Conservation (phyloP, 2,888 invertebrate genomes). For the Anodontia alba region DNA sequence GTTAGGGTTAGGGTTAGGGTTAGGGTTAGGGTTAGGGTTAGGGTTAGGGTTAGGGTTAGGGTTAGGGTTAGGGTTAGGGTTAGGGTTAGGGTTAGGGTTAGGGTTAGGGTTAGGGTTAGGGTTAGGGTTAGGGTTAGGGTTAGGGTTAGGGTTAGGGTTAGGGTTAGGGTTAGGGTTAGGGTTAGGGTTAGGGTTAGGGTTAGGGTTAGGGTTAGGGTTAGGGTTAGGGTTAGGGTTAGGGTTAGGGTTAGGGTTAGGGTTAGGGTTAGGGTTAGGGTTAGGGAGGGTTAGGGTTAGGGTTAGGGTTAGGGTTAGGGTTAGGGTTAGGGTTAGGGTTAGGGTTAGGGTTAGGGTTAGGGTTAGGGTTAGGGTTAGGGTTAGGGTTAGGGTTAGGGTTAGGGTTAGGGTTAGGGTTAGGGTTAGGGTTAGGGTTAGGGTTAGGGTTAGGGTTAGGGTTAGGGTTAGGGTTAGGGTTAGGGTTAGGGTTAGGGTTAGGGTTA, state of each 20-base stretch:
- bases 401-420: slow-evolving; percentile 44
- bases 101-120: neutral
- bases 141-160: neutral
- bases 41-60: neutral
- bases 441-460: slow-evolving; percentile 41
- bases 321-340: neutral
- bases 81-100: neutral
- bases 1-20: neutral
- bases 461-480: slow-evolving; percentile 36
- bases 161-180: neutral
- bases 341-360: neutral
- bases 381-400: slow-evolving; percentile 34
- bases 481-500: slow-evolving; percentile 54
- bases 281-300: slow-evolving; percentile 11
- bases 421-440: slow-evolving; percentile 25
- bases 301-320: slow-evolving; percentile 15
- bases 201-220: slow-evolving; percentile 10
- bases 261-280: slow-evolving; percentile 21
- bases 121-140: neutral
- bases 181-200: slow-evolving; percentile 7
- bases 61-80: neutral
- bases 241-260: slow-evolving; percentile 26
- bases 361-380: slow-evolving; percentile 16
- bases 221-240: slow-evolving; percentile 22
- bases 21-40: neutral